Evolutionary conservation across 2,797 vertebrate species (phyloP), one percentile per base, ranked within the genome.

Genomic region (Toxotes lorentzi): DNA sequence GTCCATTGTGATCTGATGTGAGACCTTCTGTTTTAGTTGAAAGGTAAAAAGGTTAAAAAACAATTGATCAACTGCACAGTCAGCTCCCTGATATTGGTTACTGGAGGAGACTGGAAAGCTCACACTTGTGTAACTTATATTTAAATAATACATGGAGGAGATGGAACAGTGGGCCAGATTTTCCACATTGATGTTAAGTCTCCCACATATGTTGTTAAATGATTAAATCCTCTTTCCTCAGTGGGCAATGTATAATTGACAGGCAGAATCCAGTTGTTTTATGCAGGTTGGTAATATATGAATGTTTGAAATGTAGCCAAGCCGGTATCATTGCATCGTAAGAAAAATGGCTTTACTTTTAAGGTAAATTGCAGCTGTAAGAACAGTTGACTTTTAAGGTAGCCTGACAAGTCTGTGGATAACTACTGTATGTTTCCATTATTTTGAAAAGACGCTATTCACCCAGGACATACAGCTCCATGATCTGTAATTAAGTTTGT

Each of bases 141-240:
- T 80, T 85, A 47, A 87, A 87, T 82, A 69, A 79, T 70, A 13
- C 66, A 73, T 47, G 1, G 14, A 53, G 54, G 27, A 58, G 54
- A 68, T 51, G 43, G 82, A 80, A 54, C 50, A 81, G 51, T 8
- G 19, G 24, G 7, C 11, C 27, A 12, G 34, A 16, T 43, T 82
- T 30, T 58, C 7, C 16, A 70, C 14, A 74, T 66, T 77, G 35
- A 68, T 71, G 63, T 38, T 23, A 35, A 71, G 73, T 82, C 57
- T 73, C 6, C 16, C 32, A 14, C 81, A 79, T 78, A 71, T 79
- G 16, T 70, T 80, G 47, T 79, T 79, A 69, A 85, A 84, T 85
- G 81, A 84, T 87, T 79, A 71, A 86, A 82, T 79, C 68, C n/a
- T 3, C 54, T 70, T 58, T 63, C 59, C 71, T 70, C 48, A 14